A percentile compares a stretch with the other conserved stretches of the same genome.
phyloP scores from a whole-genome alignment of 2,888 invertebrate genomes.

The Acleris cristana region DNA sequence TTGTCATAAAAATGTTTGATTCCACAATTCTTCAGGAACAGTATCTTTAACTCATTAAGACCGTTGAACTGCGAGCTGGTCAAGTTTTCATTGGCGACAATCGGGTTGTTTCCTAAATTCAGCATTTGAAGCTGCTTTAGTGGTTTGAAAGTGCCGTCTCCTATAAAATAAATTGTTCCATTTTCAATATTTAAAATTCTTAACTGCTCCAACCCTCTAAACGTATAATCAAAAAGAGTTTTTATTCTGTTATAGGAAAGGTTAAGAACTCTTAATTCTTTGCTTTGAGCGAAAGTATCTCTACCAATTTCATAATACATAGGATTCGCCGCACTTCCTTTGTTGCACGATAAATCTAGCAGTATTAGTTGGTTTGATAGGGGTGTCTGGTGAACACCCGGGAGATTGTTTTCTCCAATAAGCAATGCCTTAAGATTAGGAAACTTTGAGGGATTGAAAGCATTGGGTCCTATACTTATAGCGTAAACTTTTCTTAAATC shows the following conservation, averaged over 20 bases:
- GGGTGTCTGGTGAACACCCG: slow-evolving; percentile 78
- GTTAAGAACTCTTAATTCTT: slow-evolving; percentile 74
- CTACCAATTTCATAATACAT: slow-evolving; percentile 79
- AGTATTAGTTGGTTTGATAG: slow-evolving; percentile 73
- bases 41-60: slow-evolving; percentile 71
- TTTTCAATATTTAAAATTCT: slow-evolving; percentile 79
- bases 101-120: slow-evolving; percentile 81
- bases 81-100: slow-evolving; percentile 70
- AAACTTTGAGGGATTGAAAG: slow-evolving; percentile 73
- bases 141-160: slow-evolving; percentile 71
- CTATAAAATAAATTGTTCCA: slow-evolving; percentile 77
- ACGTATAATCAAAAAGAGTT: slow-evolving; percentile 76
- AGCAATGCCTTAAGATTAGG: slow-evolving; percentile 79
- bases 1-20: slow-evolving; percentile 69
- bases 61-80: slow-evolving; percentile 74
- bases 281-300: slow-evolving; percentile 77
- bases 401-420: slow-evolving; percentile 80
- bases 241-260: slow-evolving; percentile 82
- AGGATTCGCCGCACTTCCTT: slow-evolving; percentile 66
- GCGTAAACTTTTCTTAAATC: slow-evolving; percentile 82
- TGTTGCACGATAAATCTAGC: slow-evolving; percentile 81
- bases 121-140: slow-evolving; percentile 73
- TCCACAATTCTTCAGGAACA: slow-evolving; percentile 78
- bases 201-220: slow-evolving; percentile 77
- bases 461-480: slow-evolving; percentile 70